Evolutionary conservation across 2,888 invertebrate genomes (phyloP).

Genomic region (Phragmatobia fuliginosa): DNA sequence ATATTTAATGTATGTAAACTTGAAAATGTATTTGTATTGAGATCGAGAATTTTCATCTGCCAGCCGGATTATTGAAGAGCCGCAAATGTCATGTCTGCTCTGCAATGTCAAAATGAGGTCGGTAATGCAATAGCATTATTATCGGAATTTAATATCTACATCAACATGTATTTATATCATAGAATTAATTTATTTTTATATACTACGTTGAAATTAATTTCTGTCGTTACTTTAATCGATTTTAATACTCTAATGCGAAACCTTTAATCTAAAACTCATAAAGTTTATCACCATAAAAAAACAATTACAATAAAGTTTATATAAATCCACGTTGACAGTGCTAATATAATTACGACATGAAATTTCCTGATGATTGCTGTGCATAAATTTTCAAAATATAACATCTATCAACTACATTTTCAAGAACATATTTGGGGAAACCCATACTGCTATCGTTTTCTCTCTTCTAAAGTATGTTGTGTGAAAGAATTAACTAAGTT

Average conservation of each 20-base stretch:
- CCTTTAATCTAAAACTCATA: not conserved
- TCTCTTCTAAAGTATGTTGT: not conserved
- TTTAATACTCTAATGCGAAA: too few species aligned
- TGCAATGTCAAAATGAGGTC: conserved; percentile 20
- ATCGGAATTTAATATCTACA: not conserved
- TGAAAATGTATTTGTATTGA: conserved; percentile 24
- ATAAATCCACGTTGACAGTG: not conserved
- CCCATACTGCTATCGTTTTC: not conserved
- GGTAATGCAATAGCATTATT: conserved; percentile 4
- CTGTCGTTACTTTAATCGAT: too few species aligned
- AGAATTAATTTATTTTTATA: too few species aligned
- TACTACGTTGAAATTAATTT: not conserved
- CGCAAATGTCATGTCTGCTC: conserved; percentile 44
- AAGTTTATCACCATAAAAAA: not conserved
- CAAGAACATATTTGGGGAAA: not conserved
- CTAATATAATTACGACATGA: not conserved
- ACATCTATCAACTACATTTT: not conserved
- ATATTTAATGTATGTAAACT: too few species aligned
- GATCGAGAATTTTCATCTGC: conserved; percentile 42
- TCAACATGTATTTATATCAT: not conserved
- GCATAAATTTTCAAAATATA: not conserved
- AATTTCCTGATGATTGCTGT: not conserved
- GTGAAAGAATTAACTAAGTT: not conserved
- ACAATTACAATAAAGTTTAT: not conserved
- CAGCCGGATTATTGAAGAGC: conserved; percentile 43